Conservation (phyloP, 2,888 invertebrate genomes). For the Cheiracanthium punctorium region DNA sequence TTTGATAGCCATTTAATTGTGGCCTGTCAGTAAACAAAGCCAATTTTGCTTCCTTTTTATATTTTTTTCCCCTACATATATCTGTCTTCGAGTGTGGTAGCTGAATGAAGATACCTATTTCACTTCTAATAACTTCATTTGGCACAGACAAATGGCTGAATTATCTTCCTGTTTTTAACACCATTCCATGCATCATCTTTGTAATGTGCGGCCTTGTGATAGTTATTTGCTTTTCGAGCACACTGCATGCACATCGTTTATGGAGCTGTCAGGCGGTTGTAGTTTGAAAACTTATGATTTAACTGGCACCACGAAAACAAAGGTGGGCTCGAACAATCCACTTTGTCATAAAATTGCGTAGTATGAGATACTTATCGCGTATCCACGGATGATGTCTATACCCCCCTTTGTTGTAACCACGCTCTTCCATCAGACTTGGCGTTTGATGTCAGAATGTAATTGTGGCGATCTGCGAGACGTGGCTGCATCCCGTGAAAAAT, state of each 20-base stretch:
- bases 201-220: too few species aligned
- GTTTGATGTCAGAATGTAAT: background rate
- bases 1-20: background rate
- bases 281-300: background rate
- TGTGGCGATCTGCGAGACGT: background rate
- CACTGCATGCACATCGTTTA: background rate
- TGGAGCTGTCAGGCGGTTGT: background rate
- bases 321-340: background rate
- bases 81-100: too few species aligned
- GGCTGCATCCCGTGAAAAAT: background rate
- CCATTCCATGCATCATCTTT: too few species aligned
- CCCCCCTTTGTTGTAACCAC: background rate
- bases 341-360: background rate
- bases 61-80: too few species aligned
- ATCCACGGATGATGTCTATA: background rate
- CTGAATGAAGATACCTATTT: too few species aligned
- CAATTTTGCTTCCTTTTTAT: too few species aligned
- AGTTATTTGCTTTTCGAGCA: too few species aligned
- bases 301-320: background rate
- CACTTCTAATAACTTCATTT: too few species aligned
- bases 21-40: background rate
- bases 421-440: background rate
- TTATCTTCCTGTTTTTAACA: too few species aligned
- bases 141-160: too few species aligned
- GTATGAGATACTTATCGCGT: background rate